Evolutionary conservation across 2,113 vertebrate genomes (phyloP).

Genomic region (Stegostoma tigrinum): DNA sequence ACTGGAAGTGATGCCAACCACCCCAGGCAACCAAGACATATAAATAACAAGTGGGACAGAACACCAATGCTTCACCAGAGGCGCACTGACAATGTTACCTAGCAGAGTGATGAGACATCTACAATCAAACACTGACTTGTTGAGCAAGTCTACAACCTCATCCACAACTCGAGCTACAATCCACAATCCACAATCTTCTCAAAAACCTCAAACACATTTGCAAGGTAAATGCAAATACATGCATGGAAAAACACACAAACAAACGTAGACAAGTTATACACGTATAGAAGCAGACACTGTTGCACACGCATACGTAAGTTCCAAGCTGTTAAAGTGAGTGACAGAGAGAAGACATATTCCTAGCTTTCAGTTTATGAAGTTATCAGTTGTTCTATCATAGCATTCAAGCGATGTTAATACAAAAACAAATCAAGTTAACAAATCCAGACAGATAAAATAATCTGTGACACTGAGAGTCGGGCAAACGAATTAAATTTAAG

Average conservation of each 20-base stretch:
- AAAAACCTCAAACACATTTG: not conserved
- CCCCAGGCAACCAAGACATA: too few species aligned
- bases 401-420: not conserved
- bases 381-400: not conserved
- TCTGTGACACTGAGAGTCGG: not conserved
- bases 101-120: too few species aligned
- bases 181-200: too few species aligned
- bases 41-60: too few species aligned
- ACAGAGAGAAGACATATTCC: not conserved
- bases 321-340: not conserved
- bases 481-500: slow-evolving; percentile 24
- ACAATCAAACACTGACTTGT: too few species aligned
- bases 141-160: too few species aligned
- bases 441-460: slow-evolving; percentile 17
- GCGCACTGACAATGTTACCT: too few species aligned
- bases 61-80: too few species aligned
- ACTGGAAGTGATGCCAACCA: too few species aligned
- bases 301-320: not conserved
- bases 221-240: not conserved
- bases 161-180: too few species aligned
- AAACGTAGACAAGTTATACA: not conserved
- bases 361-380: not conserved
- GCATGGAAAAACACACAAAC: not conserved
- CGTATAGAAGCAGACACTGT: not conserved
- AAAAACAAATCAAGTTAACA: slow-evolving; percentile 31